Base-by-base conservation (phyloP, 2,888 invertebrate genomes). In the Eupithecia tripunctaria region DNA sequence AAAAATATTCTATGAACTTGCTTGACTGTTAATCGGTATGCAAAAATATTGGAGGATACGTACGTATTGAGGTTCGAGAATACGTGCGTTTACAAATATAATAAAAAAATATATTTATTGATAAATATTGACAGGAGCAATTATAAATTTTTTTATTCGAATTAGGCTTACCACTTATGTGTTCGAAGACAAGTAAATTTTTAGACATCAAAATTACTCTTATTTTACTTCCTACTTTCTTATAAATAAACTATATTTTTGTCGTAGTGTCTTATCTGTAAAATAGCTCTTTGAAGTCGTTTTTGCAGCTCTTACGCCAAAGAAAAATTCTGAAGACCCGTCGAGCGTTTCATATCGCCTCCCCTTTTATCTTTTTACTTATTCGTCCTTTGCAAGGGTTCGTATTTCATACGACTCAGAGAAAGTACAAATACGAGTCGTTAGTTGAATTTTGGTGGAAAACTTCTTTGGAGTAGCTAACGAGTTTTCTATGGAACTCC, bases 341-440 rank as follows among this genome's bases (percentile, higher is more conserved):
- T 67, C 82, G 84, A 82, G 85, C 85, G 85, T 89, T 88, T 86
- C 87, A 88, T 88, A 89, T 87, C 85, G 84, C 76, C 68, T 68
- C 68, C 65, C 76, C 82, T 88, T 89, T 89, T 86, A 88, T 88
- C 84, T 88, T 86, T 86, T 83, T 83, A 82, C 81, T 81, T 81
- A 81, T 83, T 83, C 79, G 81, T 84, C 81, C 80, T 47, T 79
- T 80, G 80, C 81, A 77, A 76, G 76, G 62, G 77, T 79, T 85
- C 85, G 84, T 83, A 86, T 86, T 87, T 80, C 80, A 78, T 81
- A 79, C 78, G 82, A n/a, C 38, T 63, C 63, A 36, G 65, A 60
- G 41, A 18, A 41, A 65, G 29, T 27, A 43, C 65, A 27, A 65
- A 43, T 65, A 43, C 18, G n/a, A 63, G 36, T 65, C 65, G 65